Evolutionary conservation across 2,888 invertebrate genomes (phyloP), one percentile per base, ranked within the genome.

Genomic region (Caenorhabditis imperialis): DNA sequence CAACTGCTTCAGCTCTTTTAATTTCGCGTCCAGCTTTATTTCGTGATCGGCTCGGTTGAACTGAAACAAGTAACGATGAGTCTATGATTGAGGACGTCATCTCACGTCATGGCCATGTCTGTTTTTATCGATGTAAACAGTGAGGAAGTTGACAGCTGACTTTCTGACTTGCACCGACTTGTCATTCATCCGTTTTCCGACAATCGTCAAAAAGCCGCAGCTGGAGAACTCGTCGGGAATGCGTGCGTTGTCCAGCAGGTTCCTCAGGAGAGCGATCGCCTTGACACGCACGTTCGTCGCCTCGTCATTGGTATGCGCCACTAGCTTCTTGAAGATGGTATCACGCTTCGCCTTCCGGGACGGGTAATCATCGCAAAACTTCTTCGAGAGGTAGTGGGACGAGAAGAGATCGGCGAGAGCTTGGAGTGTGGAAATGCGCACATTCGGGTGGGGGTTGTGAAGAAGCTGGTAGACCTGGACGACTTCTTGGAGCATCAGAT

Each of bases 81-180:
- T 2, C n/a, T 20, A 12, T 45, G 18, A 35, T 45, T 55, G n/a
- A 55, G 22, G 37, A 33, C 45, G 16, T n/a, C 23, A 7, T 35
- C 54, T 58, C 42, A 83, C 84, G 62, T 84, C 81, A 25, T 81
- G 81, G 27, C 83, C 82, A 44, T 74, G 96, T 4, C 94, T 93
- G 90, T 97, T 96, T 79, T 92, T 92, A 88, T 93, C 92, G 40
- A 97, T 89, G 88, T 96, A 92, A 10, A 30, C 23, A 75, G 93
- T 93, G 4, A 94, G 88, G 35, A 94, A 90, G 85, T 92, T 92
- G 63, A 94, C 92, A 3, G 96, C 94, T 75, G 92, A 92, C 89
- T 94, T 96, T 30, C 96, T 91, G 0, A 96, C 96, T 61, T 92
- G 91, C 6, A 93, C 93, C 18, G 74, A 73, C 30, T 77, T 78